Base-by-base conservation (phyloP, 2,113 vertebrate genomes). In the Ciconia stormi region DNA sequence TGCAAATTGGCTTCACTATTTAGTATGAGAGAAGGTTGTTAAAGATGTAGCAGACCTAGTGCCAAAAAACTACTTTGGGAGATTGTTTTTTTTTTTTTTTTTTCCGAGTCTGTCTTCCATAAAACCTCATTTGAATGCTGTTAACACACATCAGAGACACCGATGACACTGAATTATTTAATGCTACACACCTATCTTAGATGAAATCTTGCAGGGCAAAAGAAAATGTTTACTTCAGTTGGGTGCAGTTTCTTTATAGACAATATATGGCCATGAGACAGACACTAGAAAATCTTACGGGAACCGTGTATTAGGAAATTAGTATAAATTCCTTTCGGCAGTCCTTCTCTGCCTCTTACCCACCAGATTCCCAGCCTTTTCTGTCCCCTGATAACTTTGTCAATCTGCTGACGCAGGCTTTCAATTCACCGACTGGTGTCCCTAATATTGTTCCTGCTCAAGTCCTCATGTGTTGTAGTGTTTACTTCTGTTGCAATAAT, bases 21-120 rank as follows among this genome's bases (percentile, higher is more conserved):
- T 19, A 70, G 40, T 10, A 27, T 1, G 20, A 36, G 73, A 36
- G 59, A 14, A 46, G 76, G 56, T 10, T 55, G 61, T 13, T 47
- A 91, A 47, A 77, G 80, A 52, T 72, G 82, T 49, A 47, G 25
- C 73, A 63, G 84, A 10, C 38, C 55, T 21, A 16, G 4, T 82
- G 96, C 94, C 93, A 97, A 82, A 58, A 76, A 86, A 4, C 46
- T 72, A 93, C 95, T 95, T 52, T 23, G 90, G 94, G 90, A 93
- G 65, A 90, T 90, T 89, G 74, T 2, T 44, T 11, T 5, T 30
- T 17, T 16, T 16, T 66, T 38, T 38, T 20, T 44, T 58, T 36
- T 25, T 50, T 44, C 17, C 15, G 11, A 70, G 40, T 16, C 82
- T 50, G 40, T 22, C 73, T 92, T 79, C 76, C 52, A 9, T 19